Base-by-base conservation (phyloP, 35 echinoderm and acorn worm genomes). In the Amphiura filiformis region DNA sequence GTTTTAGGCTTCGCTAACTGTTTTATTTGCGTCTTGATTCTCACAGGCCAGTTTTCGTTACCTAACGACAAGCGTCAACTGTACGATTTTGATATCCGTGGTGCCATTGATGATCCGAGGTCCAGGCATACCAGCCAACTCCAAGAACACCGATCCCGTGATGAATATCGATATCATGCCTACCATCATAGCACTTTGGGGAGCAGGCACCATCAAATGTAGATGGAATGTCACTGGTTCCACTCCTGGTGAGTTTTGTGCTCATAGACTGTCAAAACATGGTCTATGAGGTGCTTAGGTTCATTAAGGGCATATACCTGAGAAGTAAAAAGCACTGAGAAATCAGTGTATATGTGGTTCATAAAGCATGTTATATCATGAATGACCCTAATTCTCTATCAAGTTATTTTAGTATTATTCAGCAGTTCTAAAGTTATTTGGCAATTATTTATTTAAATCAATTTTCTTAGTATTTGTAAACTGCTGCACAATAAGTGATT, bases 81-180 rank as follows among this genome's bases (percentile, higher is more conserved):
- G 39, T 99, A 99, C 64, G 96, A 99, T 42, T 99, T 99, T 94
- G 96, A 99, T 77, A 94, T 99, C 70, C 86, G 96, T 20, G 90
- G 90, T 99, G 4, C 96, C 96, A 1, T 90, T 99, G 7, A 87
- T 99, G 76, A 83, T 99, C 40, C 57, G 96, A 37, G 96, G 96
- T 7, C 96, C 96, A 26, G 90, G 90, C 1, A 89, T 99, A 12
- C 78, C 90, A 22, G 65, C 85, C 17, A 87, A 84, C 34, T 88
- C 89, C 0, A 75, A 82, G 0, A 92, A 81, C 56, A 40, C 83
- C 28, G 39, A 92, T 15, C 81, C 90, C 2, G 96, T 91, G 26
- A 26, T 91, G 30, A 99, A 92, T 75, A 93, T 99, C 61, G 96
- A 99, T 49, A 87, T 99, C 65, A 94, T 94, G 93, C 96, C 96